Evolutionary conservation across 2,797 vertebrate species (phyloP), one percentile per base, ranked within the genome.

Genomic region (Sebastes ruberrimus): DNA sequence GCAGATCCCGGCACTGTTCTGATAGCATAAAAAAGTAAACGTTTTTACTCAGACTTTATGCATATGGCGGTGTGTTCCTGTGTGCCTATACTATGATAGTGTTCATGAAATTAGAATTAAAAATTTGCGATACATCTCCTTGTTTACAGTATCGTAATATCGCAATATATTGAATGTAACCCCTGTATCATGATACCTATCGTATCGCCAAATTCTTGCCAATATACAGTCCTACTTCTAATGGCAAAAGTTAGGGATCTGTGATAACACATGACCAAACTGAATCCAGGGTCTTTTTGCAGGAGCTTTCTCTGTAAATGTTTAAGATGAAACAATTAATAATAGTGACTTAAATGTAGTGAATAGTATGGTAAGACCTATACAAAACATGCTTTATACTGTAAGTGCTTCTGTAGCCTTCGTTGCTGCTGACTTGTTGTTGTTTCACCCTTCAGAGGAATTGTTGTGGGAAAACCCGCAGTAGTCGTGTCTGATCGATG

Each of bases 381-480:
- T 52, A 25, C 3, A 6, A 13, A 22, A 1, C 49, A 7, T 7
- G 38, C 16, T 1, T 3, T 23, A 2, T 22, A 46, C 10, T 28
- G 4, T 27, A 33, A 42, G 20, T 28, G 5, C n/a, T 14, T 35
- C 7, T 53, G 52, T 16, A 16, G 35, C 32, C 49, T 38, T 32
- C 6, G 18, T 42, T 42, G 38, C 63, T 23, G 61, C 71, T 42
- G 7, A 20, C 10, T 8, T 42, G 35, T 64, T 27, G 27, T 38
- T 49, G 6, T 60, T 67, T 66, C 60, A 42, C 71, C 18, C 35
- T 53, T 14, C 6, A 56, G 13, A 73, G 14, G 18, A 53, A 68
- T 22, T 61, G 70, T 73, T 56, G 59, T 71, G 71, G 62, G 33
- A 57, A 70, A 80, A 82, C 13, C 60, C 63, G 65, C 65, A 42